Conservation (phyloP, 2,797 vertebrate genomes). For the Carapus acus region DNA sequence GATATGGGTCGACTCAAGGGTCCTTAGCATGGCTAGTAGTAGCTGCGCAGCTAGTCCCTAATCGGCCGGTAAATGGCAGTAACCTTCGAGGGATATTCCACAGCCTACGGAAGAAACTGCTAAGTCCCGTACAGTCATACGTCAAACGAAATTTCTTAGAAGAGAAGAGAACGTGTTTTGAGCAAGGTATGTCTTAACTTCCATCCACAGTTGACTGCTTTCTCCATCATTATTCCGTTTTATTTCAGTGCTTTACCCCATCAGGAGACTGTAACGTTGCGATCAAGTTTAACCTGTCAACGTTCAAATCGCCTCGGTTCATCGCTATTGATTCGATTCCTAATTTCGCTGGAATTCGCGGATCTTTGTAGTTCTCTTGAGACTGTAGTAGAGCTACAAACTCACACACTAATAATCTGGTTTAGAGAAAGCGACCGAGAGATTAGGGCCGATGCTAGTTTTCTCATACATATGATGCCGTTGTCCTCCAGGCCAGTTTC, state of each 20-base stretch:
- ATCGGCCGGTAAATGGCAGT: constrained; percentile 48
- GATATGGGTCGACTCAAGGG: constrained; percentile 29
- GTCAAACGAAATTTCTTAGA: constrained; percentile 58
- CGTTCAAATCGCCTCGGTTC: background rate
- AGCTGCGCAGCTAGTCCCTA: constrained; percentile 46
- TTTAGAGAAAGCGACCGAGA: constrained; percentile 67
- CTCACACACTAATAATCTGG: constrained; percentile 35
- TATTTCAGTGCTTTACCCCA: too few relatives aligned
- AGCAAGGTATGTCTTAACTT: constrained; percentile 56
- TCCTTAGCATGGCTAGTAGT: constrained; percentile 56
- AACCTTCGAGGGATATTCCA: constrained; percentile 59
- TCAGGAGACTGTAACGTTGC: constrained; percentile 15
- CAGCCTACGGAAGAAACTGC: constrained; percentile 42
- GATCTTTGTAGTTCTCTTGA: background rate
- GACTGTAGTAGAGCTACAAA: too few relatives aligned
- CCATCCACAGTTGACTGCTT: background rate
- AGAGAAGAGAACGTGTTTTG: constrained; percentile 71
- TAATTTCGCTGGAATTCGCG: background rate
- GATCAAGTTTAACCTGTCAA: constrained; percentile 28
- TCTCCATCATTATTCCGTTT: too few relatives aligned
- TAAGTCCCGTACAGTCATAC: constrained; percentile 24
- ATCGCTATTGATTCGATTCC: background rate
- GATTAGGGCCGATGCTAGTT: constrained; percentile 31
- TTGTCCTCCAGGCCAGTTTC: background rate
- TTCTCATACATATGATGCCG: constrained; percentile 9